Percentiles rank a stretch among this genome's conserved stretches.
Evolutionary conservation across 1,140 invertebrate genomes (phyloP).

Genomic region (Anoplolepis gracilipes): DNA sequence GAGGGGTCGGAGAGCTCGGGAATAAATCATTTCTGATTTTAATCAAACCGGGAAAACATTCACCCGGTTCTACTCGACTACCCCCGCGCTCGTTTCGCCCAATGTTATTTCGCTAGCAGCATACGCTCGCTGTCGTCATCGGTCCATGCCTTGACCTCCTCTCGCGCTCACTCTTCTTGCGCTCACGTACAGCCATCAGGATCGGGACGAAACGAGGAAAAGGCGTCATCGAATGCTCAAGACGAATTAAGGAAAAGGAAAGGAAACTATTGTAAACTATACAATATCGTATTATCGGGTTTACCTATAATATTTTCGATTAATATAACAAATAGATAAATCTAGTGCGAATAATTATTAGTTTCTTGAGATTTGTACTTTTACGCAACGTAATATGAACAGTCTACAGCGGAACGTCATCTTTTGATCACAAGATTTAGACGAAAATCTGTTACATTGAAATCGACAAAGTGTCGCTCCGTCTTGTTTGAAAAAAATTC

Average conservation of each 20-base stretch:
- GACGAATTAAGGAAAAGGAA: slow-evolving; percentile 11
- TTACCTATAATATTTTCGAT: background rate
- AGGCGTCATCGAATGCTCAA: background rate
- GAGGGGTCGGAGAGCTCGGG: slow-evolving; percentile 29
- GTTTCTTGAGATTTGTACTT: background rate
- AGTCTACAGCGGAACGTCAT: background rate
- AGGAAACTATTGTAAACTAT: background rate
- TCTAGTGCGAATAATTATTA: no score
- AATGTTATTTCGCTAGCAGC: slow-evolving; percentile 48
- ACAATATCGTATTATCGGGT: no score
- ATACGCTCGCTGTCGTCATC: slow-evolving; percentile 53
- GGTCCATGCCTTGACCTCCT: background rate
- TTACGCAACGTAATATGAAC: background rate
- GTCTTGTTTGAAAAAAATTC: no score
- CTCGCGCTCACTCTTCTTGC: background rate
- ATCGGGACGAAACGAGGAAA: background rate
- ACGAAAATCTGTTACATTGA: no score
- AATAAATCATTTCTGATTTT: slow-evolving; percentile 76
- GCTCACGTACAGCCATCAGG: background rate
- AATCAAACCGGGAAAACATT: slow-evolving; percentile 69
- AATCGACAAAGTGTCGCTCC: background rate
- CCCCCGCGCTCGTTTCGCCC: slow-evolving; percentile 34
- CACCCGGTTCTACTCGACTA: slow-evolving; percentile 14
- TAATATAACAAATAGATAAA: background rate
- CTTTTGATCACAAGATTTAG: background rate